These are phyloP conservation scores for Drosophila varians DNA, from an alignment of 1,140 invertebrate genomes.

Conservation along the genomic window DNA sequence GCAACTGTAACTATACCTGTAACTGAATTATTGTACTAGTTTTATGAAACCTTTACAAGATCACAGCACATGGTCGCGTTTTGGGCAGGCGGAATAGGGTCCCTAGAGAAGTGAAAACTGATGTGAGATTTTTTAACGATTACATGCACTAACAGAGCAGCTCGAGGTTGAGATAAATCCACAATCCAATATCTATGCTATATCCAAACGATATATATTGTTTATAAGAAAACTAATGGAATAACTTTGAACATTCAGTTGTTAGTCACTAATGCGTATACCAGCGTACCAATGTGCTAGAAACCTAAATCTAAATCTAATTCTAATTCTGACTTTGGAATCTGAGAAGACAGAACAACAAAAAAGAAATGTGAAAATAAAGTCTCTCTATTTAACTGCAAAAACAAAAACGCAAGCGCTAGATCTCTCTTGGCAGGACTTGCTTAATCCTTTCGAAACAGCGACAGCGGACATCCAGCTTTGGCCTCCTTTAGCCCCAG, in stretches of 20 bases:
- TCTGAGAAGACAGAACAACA: slow-evolving; percentile 11
- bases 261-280: slow-evolving; percentile 63
- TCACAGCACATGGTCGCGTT: slow-evolving; percentile 25
- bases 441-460: slow-evolving; percentile 55
- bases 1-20: slow-evolving; percentile 37
- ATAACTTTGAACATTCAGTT: slow-evolving; percentile 55
- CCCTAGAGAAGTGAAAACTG: slow-evolving; percentile 30
- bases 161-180: slow-evolving; percentile 29
- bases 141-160: slow-evolving; percentile 25
- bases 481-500: neutral
- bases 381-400: slow-evolving; percentile 82
- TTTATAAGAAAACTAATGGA: slow-evolving; percentile 20
- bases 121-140: slow-evolving; percentile 26
- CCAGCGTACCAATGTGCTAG: slow-evolving; percentile 56
- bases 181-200: slow-evolving; percentile 27
- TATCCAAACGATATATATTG: slow-evolving; percentile 32
- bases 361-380: slow-evolving; percentile 74
- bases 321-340: neutral
- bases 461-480: slow-evolving; percentile 25
- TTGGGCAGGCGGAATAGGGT: slow-evolving; percentile 32
- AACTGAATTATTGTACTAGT: slow-evolving; percentile 56
- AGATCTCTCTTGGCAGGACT: slow-evolving; percentile 31
- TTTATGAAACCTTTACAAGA: slow-evolving; percentile 54
- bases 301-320: slow-evolving; percentile 14
- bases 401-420: slow-evolving; percentile 35